Percentiles rank a stretch among this genome's conserved stretches.
Conservation (phyloP, 2,888 invertebrate genomes). For the Augiades crinisus region DNA sequence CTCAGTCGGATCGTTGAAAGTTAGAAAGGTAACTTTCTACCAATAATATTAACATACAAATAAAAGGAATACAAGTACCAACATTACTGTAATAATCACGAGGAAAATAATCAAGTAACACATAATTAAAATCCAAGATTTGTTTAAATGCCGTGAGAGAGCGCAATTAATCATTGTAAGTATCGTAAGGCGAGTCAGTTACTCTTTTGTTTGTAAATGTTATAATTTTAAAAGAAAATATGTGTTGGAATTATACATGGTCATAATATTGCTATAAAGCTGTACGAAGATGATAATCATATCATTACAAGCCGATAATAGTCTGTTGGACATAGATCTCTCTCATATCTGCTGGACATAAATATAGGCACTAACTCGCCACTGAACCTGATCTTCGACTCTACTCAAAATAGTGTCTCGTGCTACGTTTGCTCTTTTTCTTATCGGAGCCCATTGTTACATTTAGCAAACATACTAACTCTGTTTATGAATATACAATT, state of each 20-base stretch:
- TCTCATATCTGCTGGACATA: too few relatives aligned
- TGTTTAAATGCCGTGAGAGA: constrained; percentile 28
- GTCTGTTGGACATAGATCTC: too few relatives aligned
- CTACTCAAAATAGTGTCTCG: too few relatives aligned
- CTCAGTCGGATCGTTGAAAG: constrained; percentile 31
- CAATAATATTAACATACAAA: constrained; percentile 33
- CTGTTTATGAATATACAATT: too few relatives aligned
- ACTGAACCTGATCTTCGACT: too few relatives aligned
- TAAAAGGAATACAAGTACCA: constrained; percentile 32
- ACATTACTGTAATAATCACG: constrained; percentile 21
- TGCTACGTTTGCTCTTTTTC: too few relatives aligned
- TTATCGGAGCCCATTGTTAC: too few relatives aligned
- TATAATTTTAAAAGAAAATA: constrained; percentile 8
- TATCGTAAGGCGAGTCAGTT: neutral
- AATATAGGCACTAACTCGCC: too few relatives aligned
- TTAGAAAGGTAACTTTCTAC: constrained; percentile 36
- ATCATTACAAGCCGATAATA: too few relatives aligned
- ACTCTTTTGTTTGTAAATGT: constrained; percentile 10
- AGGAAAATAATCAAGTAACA: constrained; percentile 25
- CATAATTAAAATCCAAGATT: constrained; percentile 25
- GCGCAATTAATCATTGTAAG: constrained; percentile 24
- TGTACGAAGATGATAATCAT: too few relatives aligned
- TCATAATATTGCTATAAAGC: too few relatives aligned
- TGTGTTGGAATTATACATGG: neutral
- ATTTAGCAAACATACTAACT: too few relatives aligned